phyloP scores from a whole-genome alignment of 2,113 vertebrate genomes.

The Lagenorhynchus albirostris region DNA sequence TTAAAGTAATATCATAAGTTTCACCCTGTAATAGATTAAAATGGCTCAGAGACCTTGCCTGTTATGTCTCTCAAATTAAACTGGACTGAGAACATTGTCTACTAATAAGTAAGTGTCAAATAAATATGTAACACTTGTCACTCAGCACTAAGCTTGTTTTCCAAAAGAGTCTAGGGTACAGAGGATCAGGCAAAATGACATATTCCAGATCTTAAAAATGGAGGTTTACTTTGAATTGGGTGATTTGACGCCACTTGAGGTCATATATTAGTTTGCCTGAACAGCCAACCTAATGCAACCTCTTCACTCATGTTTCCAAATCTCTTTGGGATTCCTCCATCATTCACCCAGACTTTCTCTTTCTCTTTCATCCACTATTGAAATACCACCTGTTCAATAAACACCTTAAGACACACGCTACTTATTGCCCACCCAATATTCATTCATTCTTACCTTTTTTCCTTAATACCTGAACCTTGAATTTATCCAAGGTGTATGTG shows the following conservation, averaged over 20 bases:
- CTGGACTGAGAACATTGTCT: background rate
- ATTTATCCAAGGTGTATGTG: background rate
- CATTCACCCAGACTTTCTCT: background rate
- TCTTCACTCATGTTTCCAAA: background rate
- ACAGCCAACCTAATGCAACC: background rate
- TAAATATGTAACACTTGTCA: background rate
- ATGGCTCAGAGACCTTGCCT: background rate
- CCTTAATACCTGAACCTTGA: background rate
- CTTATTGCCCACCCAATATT: background rate
- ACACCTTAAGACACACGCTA: background rate
- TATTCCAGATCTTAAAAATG: background rate
- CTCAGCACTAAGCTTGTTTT: background rate
- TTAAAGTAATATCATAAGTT: background rate
- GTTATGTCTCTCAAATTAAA: conserved; percentile 5
- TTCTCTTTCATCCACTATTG: background rate
- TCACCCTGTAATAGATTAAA: conserved; percentile 6
- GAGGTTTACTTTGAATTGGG: background rate
- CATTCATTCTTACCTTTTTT: background rate
- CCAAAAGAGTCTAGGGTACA: background rate
- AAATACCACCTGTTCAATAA: background rate
- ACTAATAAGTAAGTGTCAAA: conserved; percentile 4
- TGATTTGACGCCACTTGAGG: background rate
- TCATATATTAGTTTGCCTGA: background rate
- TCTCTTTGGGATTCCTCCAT: background rate
- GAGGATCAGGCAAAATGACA: background rate